Evolutionary conservation across 2,113 vertebrate genomes (phyloP).

Genomic region (Loxodonta africana): DNA sequence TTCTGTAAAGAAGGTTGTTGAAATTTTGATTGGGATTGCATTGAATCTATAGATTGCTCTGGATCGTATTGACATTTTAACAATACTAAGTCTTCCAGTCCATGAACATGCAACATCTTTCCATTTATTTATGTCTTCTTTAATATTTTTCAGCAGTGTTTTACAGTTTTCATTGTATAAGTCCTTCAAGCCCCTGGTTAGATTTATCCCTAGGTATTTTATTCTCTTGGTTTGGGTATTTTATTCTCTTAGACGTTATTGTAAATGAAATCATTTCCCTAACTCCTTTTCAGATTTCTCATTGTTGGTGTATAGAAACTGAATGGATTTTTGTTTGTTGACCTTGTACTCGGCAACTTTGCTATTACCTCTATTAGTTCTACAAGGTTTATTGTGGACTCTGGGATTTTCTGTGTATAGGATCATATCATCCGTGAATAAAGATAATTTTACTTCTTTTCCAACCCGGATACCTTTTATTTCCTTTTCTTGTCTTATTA

Average conservation of each 20-base stretch:
- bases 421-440: too few relatives aligned
- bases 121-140: too few relatives aligned
- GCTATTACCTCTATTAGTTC: neutral
- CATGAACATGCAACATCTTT: too few relatives aligned
- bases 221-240: too few relatives aligned
- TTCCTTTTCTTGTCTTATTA: too few relatives aligned
- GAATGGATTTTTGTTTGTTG: neutral
- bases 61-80: too few relatives aligned
- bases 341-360: neutral
- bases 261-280: neutral
- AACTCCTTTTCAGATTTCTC: neutral
- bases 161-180: neutral
- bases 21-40: too few relatives aligned
- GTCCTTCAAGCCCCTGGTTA: neutral
- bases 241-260: neutral
- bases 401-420: neutral
- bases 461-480: neutral
- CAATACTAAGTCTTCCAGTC: too few relatives aligned
- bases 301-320: neutral
- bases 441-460: neutral
- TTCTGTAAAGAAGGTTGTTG: neutral
- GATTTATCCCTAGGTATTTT: too few relatives aligned
- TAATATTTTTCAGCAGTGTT: too few relatives aligned
- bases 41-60: too few relatives aligned
- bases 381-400: neutral